Percentiles rank a stretch among this genome's conserved stretches.
phyloP scores from a whole-genome alignment of 2,113 vertebrate species.

The Neolamprologus variostigma region DNA sequence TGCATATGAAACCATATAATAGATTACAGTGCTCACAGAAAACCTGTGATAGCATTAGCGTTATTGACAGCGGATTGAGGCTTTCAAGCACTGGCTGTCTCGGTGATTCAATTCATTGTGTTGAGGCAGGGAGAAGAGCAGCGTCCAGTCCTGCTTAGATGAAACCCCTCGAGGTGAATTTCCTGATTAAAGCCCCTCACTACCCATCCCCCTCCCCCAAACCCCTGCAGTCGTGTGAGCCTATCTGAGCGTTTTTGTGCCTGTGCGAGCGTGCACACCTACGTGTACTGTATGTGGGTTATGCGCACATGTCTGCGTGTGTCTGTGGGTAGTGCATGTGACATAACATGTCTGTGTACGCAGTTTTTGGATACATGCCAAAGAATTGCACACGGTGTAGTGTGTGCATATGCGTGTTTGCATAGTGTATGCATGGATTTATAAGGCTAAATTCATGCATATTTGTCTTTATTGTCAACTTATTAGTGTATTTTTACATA shows the following conservation, averaged over 20 bases:
- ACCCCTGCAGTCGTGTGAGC: background rate
- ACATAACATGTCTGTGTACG: background rate
- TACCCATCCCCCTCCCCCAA: background rate
- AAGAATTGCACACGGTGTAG: background rate
- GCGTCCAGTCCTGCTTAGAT: conserved; percentile 49
- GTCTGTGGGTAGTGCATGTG: background rate
- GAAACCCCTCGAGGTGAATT: conserved; percentile 59
- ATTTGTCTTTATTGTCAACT: background rate
- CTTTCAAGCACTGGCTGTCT: conserved; percentile 42
- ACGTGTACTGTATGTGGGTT: background rate
- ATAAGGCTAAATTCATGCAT: background rate
- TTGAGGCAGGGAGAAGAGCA: conserved; percentile 30
- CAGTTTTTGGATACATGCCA: background rate
- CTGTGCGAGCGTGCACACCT: background rate
- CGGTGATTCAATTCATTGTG: conserved; percentile 66
- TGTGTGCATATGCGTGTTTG: background rate
- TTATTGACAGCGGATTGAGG: conserved; percentile 47
- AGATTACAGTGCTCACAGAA: conserved; percentile 23
- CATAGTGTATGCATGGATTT: background rate
- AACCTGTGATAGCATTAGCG: conserved; percentile 44
- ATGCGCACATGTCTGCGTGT: background rate
- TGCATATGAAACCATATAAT: background rate
- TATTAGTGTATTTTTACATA: background rate
- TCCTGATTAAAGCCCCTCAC: conserved; percentile 61
- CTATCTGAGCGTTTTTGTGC: background rate